These are phyloP conservation scores for Serinus canaria DNA, from an alignment of 2,113 vertebrate species.

Conservation along the genomic window DNA sequence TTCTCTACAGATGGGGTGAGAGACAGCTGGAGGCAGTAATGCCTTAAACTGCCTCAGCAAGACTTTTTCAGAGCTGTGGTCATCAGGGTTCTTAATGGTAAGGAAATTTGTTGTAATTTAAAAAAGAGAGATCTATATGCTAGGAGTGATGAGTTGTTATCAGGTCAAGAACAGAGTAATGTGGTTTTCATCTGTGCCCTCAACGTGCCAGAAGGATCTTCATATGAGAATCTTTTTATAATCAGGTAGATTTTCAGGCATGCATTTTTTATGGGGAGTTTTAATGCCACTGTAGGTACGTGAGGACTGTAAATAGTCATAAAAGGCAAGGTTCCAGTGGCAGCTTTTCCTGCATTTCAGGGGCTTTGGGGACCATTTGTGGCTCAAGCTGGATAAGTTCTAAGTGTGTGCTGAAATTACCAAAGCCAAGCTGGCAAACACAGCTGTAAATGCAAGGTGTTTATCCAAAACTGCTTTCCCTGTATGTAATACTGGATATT, in stretches of 20 bases:
- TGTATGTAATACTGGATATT: neutral
- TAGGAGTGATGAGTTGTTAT: neutral
- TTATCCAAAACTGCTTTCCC: neutral
- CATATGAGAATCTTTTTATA: neutral
- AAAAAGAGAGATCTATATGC: neutral
- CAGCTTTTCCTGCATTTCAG: neutral
- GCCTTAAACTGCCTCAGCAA: neutral
- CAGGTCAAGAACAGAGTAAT: neutral
- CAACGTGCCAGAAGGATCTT: neutral
- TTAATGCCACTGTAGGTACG: fast-evolving
- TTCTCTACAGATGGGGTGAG: neutral
- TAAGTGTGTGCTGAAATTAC: neutral
- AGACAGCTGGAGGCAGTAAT: neutral
- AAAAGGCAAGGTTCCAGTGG: neutral
- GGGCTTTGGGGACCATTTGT: neutral
- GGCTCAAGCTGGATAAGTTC: neutral
- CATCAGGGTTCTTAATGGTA: neutral
- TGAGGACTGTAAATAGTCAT: neutral
- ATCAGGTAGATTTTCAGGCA: neutral
- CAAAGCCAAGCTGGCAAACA: neutral
- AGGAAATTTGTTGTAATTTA: neutral
- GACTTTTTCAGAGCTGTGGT: neutral
- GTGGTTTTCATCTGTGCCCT: neutral
- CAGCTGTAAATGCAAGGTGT: neutral
- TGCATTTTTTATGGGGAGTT: neutral